Evolutionary conservation across 2,113 vertebrate species (phyloP), one percentile per base, ranked within the genome.

Genomic region (Chaenocephalus aceratus): DNA sequence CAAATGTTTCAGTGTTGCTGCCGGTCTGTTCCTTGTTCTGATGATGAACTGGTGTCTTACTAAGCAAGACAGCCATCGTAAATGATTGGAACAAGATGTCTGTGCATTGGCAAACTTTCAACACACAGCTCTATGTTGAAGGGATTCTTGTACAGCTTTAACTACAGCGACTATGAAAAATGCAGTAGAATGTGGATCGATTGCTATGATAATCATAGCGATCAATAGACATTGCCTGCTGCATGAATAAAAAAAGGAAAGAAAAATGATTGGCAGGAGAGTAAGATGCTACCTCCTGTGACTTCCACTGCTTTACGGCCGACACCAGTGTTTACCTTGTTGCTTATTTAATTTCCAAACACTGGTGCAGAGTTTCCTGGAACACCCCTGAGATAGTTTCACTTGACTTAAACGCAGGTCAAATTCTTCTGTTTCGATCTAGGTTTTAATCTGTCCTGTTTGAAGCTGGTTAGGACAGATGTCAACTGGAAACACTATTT

Each of bases 211-310:
- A 93, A 93, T 94, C 90, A 88, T 71, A 63, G 86, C 9, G 18
- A 80, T 86, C 87, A 76, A 76, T 80, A 80, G 74, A 61, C 68
- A 52, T 75, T 74, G 60, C 63, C 59, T 84, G 53, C 87, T 91
- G 85, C 84, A 87, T 78, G n/a, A 69, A 77, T 75, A 83, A 91
- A 92, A 73, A 66, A 63, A 79, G 59, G 3, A 51, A 56, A 16
- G 77, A 76, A 79, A 30, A 78, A 34, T 76, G 77, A 83, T 74
- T 34, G 85, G 83, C 93, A 60, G 93, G 93, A 94, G 93, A 94
- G 93, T 94, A 91, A 93, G 82, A 94, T 94, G 93, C 93, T 92
- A 90, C 93, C 93, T 93, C 89, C 91, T 90, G 93, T 91, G 86
- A 89, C 88, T 92, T 89, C 72, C 80, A 84, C 2, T 60, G 93